Evolutionary conservation across 2,797 vertebrate species (phyloP).

Genomic region (Novumbra hubbsi): DNA sequence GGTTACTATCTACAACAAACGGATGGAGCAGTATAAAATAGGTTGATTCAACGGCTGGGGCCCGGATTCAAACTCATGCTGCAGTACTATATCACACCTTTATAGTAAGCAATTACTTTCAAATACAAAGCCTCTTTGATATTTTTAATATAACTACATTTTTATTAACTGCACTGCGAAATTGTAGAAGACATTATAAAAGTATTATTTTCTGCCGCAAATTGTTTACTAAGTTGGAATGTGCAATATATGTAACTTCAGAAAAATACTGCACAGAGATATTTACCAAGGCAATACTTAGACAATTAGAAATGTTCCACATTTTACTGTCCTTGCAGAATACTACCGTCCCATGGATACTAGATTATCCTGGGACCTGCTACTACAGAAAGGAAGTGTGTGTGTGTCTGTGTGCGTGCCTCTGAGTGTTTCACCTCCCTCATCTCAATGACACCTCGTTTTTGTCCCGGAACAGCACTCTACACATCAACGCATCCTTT

Average conservation of each 20-base stretch:
- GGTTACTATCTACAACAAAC: no score
- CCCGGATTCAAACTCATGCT: neutral
- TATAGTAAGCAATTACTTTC: no score
- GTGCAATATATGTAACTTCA: no score
- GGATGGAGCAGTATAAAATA: no score
- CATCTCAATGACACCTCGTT: conserved; percentile 47
- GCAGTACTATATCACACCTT: neutral
- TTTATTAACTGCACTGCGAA: no score
- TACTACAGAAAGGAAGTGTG: conserved; percentile 19
- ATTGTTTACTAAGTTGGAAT: no score
- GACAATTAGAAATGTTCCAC: conserved; percentile 7
- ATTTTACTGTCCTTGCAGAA: conserved; percentile 14
- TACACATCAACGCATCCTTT: conserved; percentile 46
- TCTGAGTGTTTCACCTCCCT: conserved; percentile 28
- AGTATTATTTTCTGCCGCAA: no score
- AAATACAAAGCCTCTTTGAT: no score
- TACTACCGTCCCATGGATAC: conserved; percentile 38
- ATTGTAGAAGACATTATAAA: no score
- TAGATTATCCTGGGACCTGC: conserved; percentile 34
- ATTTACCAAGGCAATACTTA: conserved; percentile 8
- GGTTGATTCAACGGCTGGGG: no score
- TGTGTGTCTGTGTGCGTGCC: conserved; percentile 16
- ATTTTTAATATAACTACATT: no score
- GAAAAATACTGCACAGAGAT: no score
- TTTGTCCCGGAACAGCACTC: conserved; percentile 34